Base-by-base conservation (phyloP, 2,888 invertebrate genomes). In the Andrena dorsata region DNA sequence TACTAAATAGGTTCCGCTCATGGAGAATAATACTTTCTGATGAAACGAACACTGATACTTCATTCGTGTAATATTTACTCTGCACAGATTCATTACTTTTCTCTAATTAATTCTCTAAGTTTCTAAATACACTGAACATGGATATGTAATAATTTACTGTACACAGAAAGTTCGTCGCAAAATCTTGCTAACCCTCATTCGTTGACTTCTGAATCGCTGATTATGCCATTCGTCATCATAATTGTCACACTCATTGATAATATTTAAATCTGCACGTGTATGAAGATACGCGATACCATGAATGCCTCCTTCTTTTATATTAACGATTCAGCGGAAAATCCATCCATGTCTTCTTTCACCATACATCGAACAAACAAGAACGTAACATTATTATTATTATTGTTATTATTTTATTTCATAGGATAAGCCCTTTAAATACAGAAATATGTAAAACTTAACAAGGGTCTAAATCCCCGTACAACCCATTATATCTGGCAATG, bases 171-270 rank as follows among this genome's bases (percentile, higher is more conserved):
- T 4, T 20, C 20, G 6, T 51, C 51, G 51, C 8, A 51, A 53
- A 53, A 20, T 47, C 1, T 35, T 28, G 53, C 2, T 20, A 60
- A 47, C 8, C 5, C 16, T 16, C 16, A 61, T n/a, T 56, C 26
- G 8, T 32, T 26, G 8, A 20, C 8, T 23, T 20, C 20, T 7
- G n/a, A 56, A 16, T 30, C 30, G 41, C 41, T 60, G 41, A 70
- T 70, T 70, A 47, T 3, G 13, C 41, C 23, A 70, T 60, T 47
- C 20, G 20, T 51, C 20, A 20, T 8, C 56, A 10, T 56, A 56
- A 71, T 7, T 8, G 49, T 26, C 41, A 61, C 20, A 70, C 20
- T 61, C 49, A 71, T 71, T 13, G 23, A 49, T 49, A 41, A 41
- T 41, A 16, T 5, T 41, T 41, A 41, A 41, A 10, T 3, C 32